Percentiles rank a stretch among this genome's conserved stretches.
phyloP scores from a whole-genome alignment of 2,797 vertebrate species.

The Neosilurus hyrtlii region DNA sequence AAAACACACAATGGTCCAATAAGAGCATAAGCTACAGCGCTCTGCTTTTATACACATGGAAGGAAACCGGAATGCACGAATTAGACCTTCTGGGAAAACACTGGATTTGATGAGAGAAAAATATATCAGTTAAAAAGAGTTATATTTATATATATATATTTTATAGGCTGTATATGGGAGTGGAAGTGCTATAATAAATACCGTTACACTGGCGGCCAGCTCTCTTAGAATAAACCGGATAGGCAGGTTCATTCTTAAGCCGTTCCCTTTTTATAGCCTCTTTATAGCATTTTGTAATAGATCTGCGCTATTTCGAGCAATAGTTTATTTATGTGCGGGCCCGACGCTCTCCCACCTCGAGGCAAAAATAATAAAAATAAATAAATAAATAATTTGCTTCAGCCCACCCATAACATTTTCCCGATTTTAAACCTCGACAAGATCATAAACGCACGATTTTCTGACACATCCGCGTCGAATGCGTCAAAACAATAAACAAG shows the following conservation, averaged over 20 bases:
- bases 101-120: neutral
- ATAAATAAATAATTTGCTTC: neutral
- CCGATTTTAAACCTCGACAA: neutral
- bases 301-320: conserved; percentile 13
- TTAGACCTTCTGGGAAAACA: neutral
- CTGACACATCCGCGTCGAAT: conserved; percentile 6
- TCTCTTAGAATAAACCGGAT: neutral
- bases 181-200: conserved; percentile 39
- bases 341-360: conserved; percentile 67
- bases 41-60: neutral
- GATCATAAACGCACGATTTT: neutral
- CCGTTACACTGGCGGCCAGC: conserved; percentile 33
- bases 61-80: neutral
- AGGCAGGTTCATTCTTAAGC: neutral
- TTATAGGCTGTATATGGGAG: conserved; percentile 1
- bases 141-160: neutral
- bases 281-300: neutral
- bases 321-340: conserved; percentile 62
- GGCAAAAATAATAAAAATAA: conserved; percentile 58
- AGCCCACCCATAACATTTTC: neutral
- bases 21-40: neutral
- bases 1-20: conserved; percentile 21
- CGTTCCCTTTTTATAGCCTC: neutral
- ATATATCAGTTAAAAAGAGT: too few species aligned
- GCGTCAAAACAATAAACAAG: conserved; percentile 5